Evolutionary conservation across 1,140 invertebrate species (phyloP), one percentile per base, ranked within the genome.

Genomic region (Hypsibius dujardini): DNA sequence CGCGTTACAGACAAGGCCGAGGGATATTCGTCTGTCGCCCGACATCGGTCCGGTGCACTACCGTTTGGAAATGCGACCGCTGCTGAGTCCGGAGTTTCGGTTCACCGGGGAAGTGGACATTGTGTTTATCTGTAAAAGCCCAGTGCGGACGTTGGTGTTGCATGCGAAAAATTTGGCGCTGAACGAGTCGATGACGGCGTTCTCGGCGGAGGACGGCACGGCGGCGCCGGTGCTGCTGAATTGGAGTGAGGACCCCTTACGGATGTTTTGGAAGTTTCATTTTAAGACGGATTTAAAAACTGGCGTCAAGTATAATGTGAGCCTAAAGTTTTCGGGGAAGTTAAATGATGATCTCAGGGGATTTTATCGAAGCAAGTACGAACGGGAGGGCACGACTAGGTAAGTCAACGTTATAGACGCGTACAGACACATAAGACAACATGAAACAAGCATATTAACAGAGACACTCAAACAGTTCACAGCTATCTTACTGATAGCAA

Each of bases 261-360:
- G 62, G 42, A 12, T 14, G 62, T 67, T 67, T 42, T 67, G 7
- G 42, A 67, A 7, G 7, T 67, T 67, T 42, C 12, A 12, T 7
- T 67, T 67, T 42, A 67, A 67, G 62, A 42, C 7, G 62, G 42
- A 67, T 67, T 42, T 67, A 42, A 12, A 3, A 7, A 3, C 42
- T 7, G 62, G 62, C 7, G 62, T 67, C 62, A 67, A 67, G 62
- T 67, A 67, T 42, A 67, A 67, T 42, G 62, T 67, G 3, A 67
- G 62, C 42, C 42, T 67, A 42, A 67, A 67, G 45, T 67, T 67
- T 42, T 42, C 7, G 42, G 62, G 62, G 7, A 67, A 67, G 62
- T 42, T 67, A 42, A 67, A 67, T 42, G 62, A 67, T 67, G 62
- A 67, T 14, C 62, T 67, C 12, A 7, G 62, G 42, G 62, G 62